phyloP scores from a whole-genome alignment of 2,888 invertebrate genomes.

The Poecilobothrus nobilitatus region DNA sequence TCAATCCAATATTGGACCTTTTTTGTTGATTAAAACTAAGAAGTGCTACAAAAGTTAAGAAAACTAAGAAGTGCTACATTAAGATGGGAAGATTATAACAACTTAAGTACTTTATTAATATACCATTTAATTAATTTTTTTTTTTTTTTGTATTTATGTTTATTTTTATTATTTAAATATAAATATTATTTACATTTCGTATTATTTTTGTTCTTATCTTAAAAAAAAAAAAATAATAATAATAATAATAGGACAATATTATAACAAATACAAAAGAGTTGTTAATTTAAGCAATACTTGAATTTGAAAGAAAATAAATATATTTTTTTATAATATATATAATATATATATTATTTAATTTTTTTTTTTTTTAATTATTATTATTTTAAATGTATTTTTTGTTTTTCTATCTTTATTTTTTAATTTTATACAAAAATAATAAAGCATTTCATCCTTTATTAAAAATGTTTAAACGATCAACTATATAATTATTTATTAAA shows the following conservation, averaged over 20 bases:
- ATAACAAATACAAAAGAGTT: conserved; percentile 4
- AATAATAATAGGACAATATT: conserved; percentile 4
- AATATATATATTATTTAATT: background rate
- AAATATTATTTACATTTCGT: conserved; percentile 6
- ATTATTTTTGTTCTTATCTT: background rate
- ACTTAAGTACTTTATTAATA: too few species aligned
- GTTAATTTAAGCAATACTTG: conserved; percentile 6
- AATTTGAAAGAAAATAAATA: conserved; percentile 4
- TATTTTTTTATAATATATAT: background rate
- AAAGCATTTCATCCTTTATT: conserved; percentile 9
- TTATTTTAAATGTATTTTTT: conserved; percentile 1
- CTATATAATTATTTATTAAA: conserved; percentile 7
- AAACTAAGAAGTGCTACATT: too few species aligned
- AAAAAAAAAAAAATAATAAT: conserved; percentile 3
- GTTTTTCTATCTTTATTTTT: background rate
- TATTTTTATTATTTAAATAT: conserved; percentile 5
- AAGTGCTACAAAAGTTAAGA: too few species aligned
- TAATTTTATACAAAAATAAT: conserved; percentile 9
- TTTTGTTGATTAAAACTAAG: too few species aligned
- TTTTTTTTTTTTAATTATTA: background rate
- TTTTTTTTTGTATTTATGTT: background rate
- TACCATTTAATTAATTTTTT: too few species aligned
- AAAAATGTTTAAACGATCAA: conserved; percentile 9
- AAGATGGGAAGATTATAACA: too few species aligned
- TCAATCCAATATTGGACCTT: too few species aligned